Evolutionary conservation across 2,797 vertebrate genomes (phyloP).

Genomic region (Galago senegalensis): DNA sequence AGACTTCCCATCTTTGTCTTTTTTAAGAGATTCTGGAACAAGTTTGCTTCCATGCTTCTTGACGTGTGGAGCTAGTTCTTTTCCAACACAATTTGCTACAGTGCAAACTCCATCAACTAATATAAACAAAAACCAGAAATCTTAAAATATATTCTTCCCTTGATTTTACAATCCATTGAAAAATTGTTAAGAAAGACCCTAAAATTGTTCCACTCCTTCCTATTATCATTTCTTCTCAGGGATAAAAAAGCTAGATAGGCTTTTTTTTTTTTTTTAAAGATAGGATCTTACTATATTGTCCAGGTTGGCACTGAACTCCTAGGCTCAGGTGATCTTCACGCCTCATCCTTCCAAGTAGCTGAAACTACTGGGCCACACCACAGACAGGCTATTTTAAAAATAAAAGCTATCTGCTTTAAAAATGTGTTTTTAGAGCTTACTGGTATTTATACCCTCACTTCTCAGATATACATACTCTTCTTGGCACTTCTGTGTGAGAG

Average conservation of each 20-base stretch:
- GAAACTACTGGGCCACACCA: background rate
- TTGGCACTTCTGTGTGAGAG: background rate
- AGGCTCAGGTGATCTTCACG: background rate
- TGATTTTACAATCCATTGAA: background rate
- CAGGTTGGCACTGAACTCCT: background rate
- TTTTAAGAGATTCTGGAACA: conserved; percentile 97
- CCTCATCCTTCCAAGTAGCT: background rate
- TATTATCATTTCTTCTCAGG: background rate
- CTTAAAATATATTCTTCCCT: background rate
- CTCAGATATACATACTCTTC: background rate
- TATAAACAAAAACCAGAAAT: background rate
- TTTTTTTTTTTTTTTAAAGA: background rate
- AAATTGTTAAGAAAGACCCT: background rate
- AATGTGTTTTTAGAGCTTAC: background rate
- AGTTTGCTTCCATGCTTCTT: conserved; percentile 98
- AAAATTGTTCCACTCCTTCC: background rate
- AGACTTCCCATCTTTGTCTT: conserved; percentile 96
- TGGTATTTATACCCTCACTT: background rate
- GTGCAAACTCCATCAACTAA: conserved; percentile 97
- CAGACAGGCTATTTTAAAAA: conserved; percentile 27
- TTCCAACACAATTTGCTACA: conserved; percentile 95
- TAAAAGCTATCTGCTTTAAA: background rate
- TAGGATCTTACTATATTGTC: background rate
- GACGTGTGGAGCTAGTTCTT: conserved; percentile 96
- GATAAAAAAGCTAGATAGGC: background rate